Base-by-base conservation (phyloP, 2,797 vertebrate species). In the Ceyx erithaca region DNA sequence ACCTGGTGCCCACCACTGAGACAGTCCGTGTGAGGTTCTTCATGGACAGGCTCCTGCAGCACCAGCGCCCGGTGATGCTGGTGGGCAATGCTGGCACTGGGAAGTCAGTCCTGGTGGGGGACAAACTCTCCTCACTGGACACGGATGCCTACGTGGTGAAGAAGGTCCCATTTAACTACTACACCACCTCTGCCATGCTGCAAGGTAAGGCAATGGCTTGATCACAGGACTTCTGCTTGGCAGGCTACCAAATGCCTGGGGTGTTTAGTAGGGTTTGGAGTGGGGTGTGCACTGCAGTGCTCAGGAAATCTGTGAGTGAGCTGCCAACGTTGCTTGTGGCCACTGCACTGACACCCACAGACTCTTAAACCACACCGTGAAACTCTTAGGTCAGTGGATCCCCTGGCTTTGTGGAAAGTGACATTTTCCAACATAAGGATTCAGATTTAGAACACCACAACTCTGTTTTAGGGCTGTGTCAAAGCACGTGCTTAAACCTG, bases 101-200 rank as follows among this genome's bases (percentile, higher is more conserved):
- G 67, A 99, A 99, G 92, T 99, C 99, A 0, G 98, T 99, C 37
- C 97, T 99, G 91, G 98, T 99, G 23, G 98, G 97, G 22, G 97
- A 98, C 79, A 99, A 98, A 73, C 97, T 99, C 73, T 96, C 97
- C 77, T 98, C 98, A 0, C 81, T 99, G 80, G 98, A 99, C 52
- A 48, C 92, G 0, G 98, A 99, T n/a, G 96, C 97, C 9, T 99
- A 98, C 80, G 58, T 98, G 91, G 98, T 99, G 84, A 99, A 98
- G 96, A 99, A 98, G 7, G 98, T 99, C 20, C 98, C 98, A 0
- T 98, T 99, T 82, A 99, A 99, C 97, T 99, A 98, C 92, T 99
- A 99, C 90, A 99, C 99, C 77, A 99, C 99, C 1, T 99, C 99
- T 7, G 98, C 98, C 12, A 98, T 99, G 99, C 98, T 99, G 54